Evolutionary conservation across 1,140 invertebrate species (phyloP), one percentile per base, ranked within the genome.

Genomic region (Campodea augens): DNA sequence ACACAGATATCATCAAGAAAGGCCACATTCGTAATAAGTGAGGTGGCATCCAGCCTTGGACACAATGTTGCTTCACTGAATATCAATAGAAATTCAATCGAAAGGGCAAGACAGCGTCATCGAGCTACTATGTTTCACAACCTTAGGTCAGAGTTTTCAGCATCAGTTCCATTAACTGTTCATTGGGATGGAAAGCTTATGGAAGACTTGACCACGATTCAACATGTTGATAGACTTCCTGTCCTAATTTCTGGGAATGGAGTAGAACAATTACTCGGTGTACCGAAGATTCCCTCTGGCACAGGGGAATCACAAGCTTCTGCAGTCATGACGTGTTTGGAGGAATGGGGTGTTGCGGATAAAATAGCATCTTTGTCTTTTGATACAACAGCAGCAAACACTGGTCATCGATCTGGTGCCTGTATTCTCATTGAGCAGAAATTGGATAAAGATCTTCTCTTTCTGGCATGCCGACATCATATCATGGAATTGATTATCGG

Each of bases 221-320:
- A 15, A 39, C 38, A n/a, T 37, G 36, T 37, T 3, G 36, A 37
- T 37, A 37, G 20, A 37, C 36, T 37, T n/a, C 36, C 36, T 20
- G 25, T 37, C 4, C 43, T 45, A 15, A 36, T 38, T n/a, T 41
- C 27, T 39, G 3, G 20, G 20, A 13, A 45, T 38, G 19, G 20
- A 4, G 22, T 18, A 19, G n/a, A 19, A n/a, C n/a, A n/a, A n/a
- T n/a, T n/a, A n/a, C n/a, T n/a, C n/a, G n/a, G n/a, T n/a, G n/a
- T n/a, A n/a, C 13, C 13, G 13, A 5, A 45, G 4, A 20, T n/a
- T 38, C 10, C 23, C n/a, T 5, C 12, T 27, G 20, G 25, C 20
- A 45, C 29, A 38, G 43, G 5, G 38, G 20, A 21, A 38, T 19
- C 25, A 20, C 36, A 39, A 21, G 25, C 43, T n/a, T n/a, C n/a